Conservation (phyloP, 2,888 invertebrate genomes). For the Rosalia funebris region DNA sequence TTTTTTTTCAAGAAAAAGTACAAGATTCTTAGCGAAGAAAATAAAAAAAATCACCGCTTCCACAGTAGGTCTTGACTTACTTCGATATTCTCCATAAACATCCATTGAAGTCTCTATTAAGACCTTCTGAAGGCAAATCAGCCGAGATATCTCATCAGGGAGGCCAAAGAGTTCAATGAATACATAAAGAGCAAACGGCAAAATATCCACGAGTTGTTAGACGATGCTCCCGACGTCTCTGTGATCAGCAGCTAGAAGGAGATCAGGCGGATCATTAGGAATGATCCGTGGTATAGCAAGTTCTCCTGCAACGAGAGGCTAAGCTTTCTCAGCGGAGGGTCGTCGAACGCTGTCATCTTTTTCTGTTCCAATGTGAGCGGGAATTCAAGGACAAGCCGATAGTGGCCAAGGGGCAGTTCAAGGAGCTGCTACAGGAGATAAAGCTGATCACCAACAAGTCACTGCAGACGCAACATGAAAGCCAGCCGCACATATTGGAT, state of each 20-base stretch:
- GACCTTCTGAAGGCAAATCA: too few relatives aligned
- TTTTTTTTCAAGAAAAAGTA: too few relatives aligned
- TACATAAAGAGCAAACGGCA: constrained; percentile 92
- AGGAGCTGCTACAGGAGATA: constrained; percentile 91
- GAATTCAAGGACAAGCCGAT: constrained; percentile 95
- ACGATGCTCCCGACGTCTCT: constrained; percentile 80
- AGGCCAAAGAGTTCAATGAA: constrained; percentile 95
- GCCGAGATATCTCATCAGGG: constrained; percentile 87
- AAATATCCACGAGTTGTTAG: constrained; percentile 83
- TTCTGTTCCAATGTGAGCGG: constrained; percentile 83
- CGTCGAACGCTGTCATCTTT: neutral
- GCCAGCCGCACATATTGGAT: constrained; percentile 80
- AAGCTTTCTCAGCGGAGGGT: too few relatives aligned
- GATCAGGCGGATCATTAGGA: constrained; percentile 83
- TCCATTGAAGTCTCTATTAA: too few relatives aligned
- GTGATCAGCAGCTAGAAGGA: constrained; percentile 90
- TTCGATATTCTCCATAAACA: too few relatives aligned
- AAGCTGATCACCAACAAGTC: constrained; percentile 94
- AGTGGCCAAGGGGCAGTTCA: constrained; percentile 89
- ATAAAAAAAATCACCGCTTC: too few relatives aligned
- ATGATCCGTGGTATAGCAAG: constrained; percentile 88
- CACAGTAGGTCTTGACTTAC: too few relatives aligned
- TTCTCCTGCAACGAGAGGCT: constrained; percentile 85
- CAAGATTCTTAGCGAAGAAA: too few relatives aligned
- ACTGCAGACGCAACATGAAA: constrained; percentile 81